These are phyloP conservation scores for Pardosa pseudoannulata DNA, from an alignment of 2,888 invertebrate species.

Conservation along the genomic window DNA sequence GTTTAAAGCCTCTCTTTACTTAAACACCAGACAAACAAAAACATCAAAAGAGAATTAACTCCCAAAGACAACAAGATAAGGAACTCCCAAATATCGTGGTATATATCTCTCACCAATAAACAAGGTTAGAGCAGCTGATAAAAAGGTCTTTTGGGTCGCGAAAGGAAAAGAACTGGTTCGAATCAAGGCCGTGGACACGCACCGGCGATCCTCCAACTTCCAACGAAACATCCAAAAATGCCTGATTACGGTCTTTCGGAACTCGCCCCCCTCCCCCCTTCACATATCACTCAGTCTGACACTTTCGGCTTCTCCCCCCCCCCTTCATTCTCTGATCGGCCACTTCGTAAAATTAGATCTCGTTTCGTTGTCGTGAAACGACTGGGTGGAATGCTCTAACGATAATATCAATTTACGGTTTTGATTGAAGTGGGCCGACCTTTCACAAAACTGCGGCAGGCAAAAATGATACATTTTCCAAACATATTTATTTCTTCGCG, in stretches of 20 bases:
- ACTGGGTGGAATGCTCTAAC: slow-evolving; percentile 14
- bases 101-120: slow-evolving; percentile 12
- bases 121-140: slow-evolving; percentile 16
- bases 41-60: too few species aligned
- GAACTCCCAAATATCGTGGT: not conserved
- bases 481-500: too few species aligned
- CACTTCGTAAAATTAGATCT: slow-evolving; percentile 38
- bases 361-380: slow-evolving; percentile 38
- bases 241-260: slow-evolving; percentile 20
- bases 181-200: slow-evolving; percentile 53
- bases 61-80: not conserved
- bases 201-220: not conserved
- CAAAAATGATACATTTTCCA: too few species aligned
- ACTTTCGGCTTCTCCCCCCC: not conserved
- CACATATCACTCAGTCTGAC: too few species aligned
- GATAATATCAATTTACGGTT: not conserved
- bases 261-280: not conserved
- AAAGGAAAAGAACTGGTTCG: slow-evolving; percentile 25
- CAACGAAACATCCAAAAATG: slow-evolving; percentile 20
- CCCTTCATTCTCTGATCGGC: not conserved
- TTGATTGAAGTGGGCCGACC: not conserved
- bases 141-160: not conserved
- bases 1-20: too few species aligned
- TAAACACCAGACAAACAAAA: too few species aligned
- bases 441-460: too few species aligned